phyloP scores from a whole-genome alignment of 2,113 vertebrate genomes.

The Sula dactylatra region DNA sequence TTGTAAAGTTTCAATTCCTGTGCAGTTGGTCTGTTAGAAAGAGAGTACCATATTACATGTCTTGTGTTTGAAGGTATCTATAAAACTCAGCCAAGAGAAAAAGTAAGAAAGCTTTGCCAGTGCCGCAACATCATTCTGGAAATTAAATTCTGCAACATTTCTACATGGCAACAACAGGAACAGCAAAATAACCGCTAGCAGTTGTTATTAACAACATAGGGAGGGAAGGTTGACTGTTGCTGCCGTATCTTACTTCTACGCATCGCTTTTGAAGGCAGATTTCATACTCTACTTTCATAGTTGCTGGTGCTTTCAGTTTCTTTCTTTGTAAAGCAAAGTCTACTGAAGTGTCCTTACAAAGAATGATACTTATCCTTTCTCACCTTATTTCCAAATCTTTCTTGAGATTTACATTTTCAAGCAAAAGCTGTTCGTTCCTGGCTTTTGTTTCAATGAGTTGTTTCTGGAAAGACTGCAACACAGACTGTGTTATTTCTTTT shows the following conservation, averaged over 20 bases:
- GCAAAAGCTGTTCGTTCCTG: slow-evolving; percentile 75
- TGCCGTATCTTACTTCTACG: background rate
- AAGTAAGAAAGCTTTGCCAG: background rate
- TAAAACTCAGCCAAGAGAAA: background rate
- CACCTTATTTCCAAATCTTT: slow-evolving; percentile 82
- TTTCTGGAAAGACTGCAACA: slow-evolving; percentile 80
- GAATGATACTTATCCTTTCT: slow-evolving; percentile 2
- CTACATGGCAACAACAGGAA: background rate
- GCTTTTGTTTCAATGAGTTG: slow-evolving; percentile 76
- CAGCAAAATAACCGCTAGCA: background rate
- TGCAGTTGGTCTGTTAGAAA: slow-evolving; percentile 71
- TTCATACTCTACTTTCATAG: background rate
- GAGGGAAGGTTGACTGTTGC: background rate
- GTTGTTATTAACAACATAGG: background rate
- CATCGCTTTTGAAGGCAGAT: background rate
- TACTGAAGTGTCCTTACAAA: background rate
- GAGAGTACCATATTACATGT: background rate
- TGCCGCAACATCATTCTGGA: background rate
- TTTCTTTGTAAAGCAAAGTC: background rate
- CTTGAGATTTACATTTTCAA: slow-evolving; percentile 77
- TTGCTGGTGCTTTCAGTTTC: background rate
- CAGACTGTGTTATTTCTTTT: background rate
- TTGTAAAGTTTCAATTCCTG: slow-evolving; percentile 83
- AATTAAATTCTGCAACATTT: background rate
- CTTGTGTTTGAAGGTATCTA: background rate